These are phyloP conservation scores for Drosophila ezoana DNA, from an alignment of 2,888 invertebrate species.

Conservation along the genomic window DNA sequence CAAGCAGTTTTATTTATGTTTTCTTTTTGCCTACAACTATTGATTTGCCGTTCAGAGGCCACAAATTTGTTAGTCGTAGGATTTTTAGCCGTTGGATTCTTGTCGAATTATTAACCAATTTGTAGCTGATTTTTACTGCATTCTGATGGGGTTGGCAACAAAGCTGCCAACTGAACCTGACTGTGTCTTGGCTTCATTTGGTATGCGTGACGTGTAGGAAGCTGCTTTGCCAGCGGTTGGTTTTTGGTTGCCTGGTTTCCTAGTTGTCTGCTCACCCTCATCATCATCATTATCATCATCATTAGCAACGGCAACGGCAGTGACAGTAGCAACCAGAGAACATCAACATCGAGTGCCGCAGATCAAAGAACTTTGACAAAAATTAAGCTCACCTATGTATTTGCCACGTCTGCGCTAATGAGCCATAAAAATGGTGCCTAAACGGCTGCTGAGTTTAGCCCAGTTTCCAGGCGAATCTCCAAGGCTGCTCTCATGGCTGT, in stretches of 20 bases:
- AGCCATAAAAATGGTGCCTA: slow-evolving; percentile 75
- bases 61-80: background rate
- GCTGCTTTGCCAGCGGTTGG: slow-evolving; percentile 58
- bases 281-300: slow-evolving; percentile 37
- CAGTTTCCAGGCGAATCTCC: slow-evolving; percentile 38
- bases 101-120: slow-evolving; percentile 74
- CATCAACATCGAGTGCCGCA: slow-evolving; percentile 31
- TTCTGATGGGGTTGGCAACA: slow-evolving; percentile 7
- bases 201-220: slow-evolving; percentile 74
- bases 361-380: slow-evolving; percentile 73
- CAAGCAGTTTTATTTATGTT: background rate
- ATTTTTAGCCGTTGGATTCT: slow-evolving; percentile 12
- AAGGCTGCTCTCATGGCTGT: slow-evolving; percentile 35
- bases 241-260: slow-evolving; percentile 38
- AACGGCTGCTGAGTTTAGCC: slow-evolving; percentile 33
- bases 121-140: slow-evolving; percentile 56
- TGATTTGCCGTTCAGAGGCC: slow-evolving; percentile 24
- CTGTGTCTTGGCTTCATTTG: slow-evolving; percentile 56
- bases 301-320: slow-evolving; percentile 29
- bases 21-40: slow-evolving; percentile 20
- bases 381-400: slow-evolving; percentile 67
- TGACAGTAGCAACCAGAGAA: slow-evolving; percentile 12
- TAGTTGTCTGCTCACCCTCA: slow-evolving; percentile 17
- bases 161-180: slow-evolving; percentile 13
- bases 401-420: slow-evolving; percentile 76